Conservation (phyloP, 2,888 invertebrate genomes). For the Unio delphinus region DNA sequence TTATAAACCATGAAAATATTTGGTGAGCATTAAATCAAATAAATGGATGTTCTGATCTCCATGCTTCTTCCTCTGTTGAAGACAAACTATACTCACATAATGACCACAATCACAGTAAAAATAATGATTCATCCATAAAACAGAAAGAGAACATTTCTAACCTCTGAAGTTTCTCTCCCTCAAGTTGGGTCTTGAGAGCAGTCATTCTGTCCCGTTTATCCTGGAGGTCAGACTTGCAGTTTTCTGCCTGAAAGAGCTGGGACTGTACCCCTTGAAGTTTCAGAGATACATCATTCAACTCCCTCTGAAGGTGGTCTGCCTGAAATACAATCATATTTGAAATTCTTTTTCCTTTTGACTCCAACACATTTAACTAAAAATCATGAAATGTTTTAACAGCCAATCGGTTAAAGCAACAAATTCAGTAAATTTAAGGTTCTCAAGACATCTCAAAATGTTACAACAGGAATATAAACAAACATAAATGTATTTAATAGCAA, state of each 20-base stretch:
- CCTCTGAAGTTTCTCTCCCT: constrained; percentile 64
- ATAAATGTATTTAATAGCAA: too few relatives aligned
- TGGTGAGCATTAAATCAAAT: too few relatives aligned
- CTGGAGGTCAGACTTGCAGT: constrained; percentile 48
- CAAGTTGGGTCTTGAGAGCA: constrained; percentile 55
- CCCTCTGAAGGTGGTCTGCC: constrained; percentile 55
- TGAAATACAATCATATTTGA: constrained; percentile 19
- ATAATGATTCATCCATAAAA: too few relatives aligned
- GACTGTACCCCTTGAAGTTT: constrained; percentile 52
- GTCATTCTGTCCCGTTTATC: constrained; percentile 57
- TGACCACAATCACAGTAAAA: too few relatives aligned
- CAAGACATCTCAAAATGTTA: too few relatives aligned
- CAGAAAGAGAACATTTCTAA: constrained; percentile 11
- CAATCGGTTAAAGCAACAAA: neutral
- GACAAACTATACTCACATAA: too few relatives aligned
- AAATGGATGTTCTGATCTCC: too few relatives aligned
- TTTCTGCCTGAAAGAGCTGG: constrained; percentile 51
- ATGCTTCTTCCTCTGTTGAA: too few relatives aligned
- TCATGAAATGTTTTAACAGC: neutral
- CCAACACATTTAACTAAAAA: neutral
- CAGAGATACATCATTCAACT: constrained; percentile 48
- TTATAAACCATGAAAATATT: too few relatives aligned
- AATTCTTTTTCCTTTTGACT: neutral
- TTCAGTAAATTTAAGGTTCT: neutral
- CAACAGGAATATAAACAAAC: too few relatives aligned